These are phyloP conservation scores for Ptilorrhoa leucosticta DNA, from an alignment of 2,113 vertebrate genomes.

Conservation along the genomic window DNA sequence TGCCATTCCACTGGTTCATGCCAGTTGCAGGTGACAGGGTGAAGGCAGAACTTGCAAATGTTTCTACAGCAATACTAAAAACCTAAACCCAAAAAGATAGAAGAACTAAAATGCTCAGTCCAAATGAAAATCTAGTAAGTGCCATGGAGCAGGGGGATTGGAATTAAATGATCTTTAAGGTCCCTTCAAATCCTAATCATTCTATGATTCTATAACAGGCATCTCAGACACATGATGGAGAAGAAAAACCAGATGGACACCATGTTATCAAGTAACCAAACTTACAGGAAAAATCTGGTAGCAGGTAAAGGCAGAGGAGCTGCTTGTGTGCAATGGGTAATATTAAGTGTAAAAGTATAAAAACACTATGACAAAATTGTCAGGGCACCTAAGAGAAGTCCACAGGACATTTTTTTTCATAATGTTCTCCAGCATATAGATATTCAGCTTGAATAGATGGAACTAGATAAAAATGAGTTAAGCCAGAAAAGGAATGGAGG, in stretches of 20 bases:
- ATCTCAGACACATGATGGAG: not conserved
- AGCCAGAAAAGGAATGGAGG: not conserved
- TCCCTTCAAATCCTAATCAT: not conserved
- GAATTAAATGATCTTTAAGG: not conserved
- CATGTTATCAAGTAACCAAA: not conserved
- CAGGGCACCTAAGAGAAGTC: not conserved
- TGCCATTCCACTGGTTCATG: not conserved
- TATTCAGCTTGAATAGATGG: not conserved
- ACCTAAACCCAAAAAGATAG: not conserved
- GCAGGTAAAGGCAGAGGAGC: not conserved
- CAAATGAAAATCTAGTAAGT: not conserved
- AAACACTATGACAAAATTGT: not conserved
- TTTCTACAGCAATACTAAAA: not conserved
- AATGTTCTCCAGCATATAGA: not conserved
- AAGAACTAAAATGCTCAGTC: not conserved
- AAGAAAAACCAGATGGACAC: not conserved
- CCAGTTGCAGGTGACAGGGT: not conserved
- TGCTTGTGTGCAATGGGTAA: not conserved
- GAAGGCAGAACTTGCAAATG: not conserved
- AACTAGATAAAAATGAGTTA: not conserved
- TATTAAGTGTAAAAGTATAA: not conserved
- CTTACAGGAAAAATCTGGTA: not conserved
- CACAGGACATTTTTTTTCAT: not conserved
- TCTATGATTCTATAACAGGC: not conserved
- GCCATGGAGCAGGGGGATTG: accelerated